Conservation (phyloP, 2,113 vertebrate genomes). For the Aix galericulata region DNA sequence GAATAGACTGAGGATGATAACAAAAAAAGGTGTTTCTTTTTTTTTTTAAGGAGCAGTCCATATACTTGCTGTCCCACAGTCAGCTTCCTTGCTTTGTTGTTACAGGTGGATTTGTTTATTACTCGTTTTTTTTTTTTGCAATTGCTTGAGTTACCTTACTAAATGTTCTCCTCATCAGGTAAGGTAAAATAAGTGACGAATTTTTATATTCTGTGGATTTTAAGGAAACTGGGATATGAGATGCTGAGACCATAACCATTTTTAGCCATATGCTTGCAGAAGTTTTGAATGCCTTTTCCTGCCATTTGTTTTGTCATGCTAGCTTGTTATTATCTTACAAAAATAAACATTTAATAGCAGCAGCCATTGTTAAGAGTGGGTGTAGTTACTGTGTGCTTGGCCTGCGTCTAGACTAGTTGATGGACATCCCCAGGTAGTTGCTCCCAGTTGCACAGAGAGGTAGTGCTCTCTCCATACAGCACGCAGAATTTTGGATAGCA, state of each 20-base stretch:
- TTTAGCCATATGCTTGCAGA: background rate
- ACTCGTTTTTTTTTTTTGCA: background rate
- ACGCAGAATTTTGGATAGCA: fast-evolving
- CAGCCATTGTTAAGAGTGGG: slow-evolving; percentile 5
- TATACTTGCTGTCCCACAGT: background rate
- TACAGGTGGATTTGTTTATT: background rate
- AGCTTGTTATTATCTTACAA: background rate
- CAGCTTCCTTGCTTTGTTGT: background rate
- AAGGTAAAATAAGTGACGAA: background rate
- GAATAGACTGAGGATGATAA: background rate
- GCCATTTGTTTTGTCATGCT: background rate
- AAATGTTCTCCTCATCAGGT: background rate
- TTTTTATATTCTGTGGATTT: background rate
- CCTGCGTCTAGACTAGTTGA: background rate
- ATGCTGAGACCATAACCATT: background rate
- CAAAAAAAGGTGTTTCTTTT: background rate
- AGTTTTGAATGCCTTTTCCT: slow-evolving; percentile 32
- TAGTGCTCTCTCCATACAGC: background rate
- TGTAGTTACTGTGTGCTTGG: background rate
- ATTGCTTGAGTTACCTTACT: background rate
- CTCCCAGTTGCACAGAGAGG: background rate
- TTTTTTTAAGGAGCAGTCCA: background rate
- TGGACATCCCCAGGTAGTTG: background rate
- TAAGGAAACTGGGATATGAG: background rate
- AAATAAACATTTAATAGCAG: background rate